phyloP scores from a whole-genome alignment of 2,888 invertebrate species.

The Molorchus minor region DNA sequence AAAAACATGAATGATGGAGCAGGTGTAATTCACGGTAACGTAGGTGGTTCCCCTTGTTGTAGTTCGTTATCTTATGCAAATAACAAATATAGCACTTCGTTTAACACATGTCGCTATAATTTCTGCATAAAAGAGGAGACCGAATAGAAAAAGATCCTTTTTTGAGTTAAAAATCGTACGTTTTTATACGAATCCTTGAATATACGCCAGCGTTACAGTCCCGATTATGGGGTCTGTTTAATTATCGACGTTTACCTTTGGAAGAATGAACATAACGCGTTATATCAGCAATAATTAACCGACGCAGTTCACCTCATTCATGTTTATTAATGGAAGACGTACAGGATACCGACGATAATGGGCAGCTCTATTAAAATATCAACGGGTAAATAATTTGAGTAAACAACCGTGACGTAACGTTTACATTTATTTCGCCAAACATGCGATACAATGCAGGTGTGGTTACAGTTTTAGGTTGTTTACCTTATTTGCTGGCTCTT shows the following conservation, averaged over 20 bases:
- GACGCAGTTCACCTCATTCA: not conserved
- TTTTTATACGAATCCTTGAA: too few species aligned
- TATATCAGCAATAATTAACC: too few species aligned
- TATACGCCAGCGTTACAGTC: too few species aligned
- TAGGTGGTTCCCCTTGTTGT: constrained; percentile 12
- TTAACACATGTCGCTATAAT: too few species aligned
- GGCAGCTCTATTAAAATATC: constrained; percentile 8
- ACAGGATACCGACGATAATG: constrained; percentile 6
- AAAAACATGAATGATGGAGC: constrained; percentile 10
- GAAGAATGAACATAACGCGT: too few species aligned
- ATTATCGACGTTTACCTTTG: too few species aligned
- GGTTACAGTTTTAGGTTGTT: constrained; percentile 11
- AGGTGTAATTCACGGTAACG: constrained; percentile 1
- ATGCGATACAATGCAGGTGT: constrained; percentile 19
- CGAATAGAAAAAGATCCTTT: too few species aligned
- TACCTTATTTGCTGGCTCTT: constrained; percentile 3
- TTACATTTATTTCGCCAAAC: constrained; percentile 19
- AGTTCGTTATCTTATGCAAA: constrained; percentile 2
- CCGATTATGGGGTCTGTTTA: too few species aligned
- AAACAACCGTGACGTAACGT: constrained; percentile 18
- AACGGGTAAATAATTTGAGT: not conserved
- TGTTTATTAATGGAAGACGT: constrained; percentile 1
- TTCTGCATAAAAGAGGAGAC: too few species aligned
- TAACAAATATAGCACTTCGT: too few species aligned
- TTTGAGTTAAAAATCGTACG: too few species aligned